A percentile compares a stretch with the other conserved stretches of the same genome.
These are phyloP conservation scores for Ammospiza caudacuta DNA, from an alignment of 2,113 vertebrate species.

Conservation along the genomic window DNA sequence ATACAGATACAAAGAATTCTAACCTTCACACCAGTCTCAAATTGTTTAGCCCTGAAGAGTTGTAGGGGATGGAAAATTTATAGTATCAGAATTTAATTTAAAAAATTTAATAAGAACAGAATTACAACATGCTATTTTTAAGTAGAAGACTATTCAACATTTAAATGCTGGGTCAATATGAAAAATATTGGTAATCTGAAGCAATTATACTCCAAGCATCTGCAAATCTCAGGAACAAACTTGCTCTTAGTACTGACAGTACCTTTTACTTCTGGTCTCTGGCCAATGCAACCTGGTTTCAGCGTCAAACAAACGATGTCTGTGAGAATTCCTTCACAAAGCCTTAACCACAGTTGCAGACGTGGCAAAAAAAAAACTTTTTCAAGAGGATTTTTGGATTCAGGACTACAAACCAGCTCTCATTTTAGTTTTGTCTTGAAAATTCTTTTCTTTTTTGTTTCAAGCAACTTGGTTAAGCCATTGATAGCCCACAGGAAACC, in stretches of 20 bases:
- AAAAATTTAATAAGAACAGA: neutral
- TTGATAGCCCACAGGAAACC: neutral
- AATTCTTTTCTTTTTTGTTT: neutral
- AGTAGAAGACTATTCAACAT: neutral
- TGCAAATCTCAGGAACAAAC: neutral
- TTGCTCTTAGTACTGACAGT: neutral
- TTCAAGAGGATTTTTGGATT: neutral
- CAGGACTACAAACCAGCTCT: neutral
- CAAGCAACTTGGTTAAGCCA: neutral
- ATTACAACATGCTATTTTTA: neutral
- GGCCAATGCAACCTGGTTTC: neutral
- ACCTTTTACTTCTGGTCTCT: neutral
- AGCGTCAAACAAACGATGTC: neutral
- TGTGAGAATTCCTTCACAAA: neutral
- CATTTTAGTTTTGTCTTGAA: neutral
- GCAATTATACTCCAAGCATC: neutral
- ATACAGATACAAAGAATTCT: neutral
- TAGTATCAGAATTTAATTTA: no score
- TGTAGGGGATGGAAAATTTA: neutral
- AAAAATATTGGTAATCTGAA: neutral
- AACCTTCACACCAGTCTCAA: neutral
- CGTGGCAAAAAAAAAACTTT: fast-evolving
- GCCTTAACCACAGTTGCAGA: neutral
- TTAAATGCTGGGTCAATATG: neutral
- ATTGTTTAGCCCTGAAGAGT: neutral